These are phyloP conservation scores for Theodoxus fluviatilis DNA, from an alignment of 2,888 invertebrate species.

Conservation along the genomic window DNA sequence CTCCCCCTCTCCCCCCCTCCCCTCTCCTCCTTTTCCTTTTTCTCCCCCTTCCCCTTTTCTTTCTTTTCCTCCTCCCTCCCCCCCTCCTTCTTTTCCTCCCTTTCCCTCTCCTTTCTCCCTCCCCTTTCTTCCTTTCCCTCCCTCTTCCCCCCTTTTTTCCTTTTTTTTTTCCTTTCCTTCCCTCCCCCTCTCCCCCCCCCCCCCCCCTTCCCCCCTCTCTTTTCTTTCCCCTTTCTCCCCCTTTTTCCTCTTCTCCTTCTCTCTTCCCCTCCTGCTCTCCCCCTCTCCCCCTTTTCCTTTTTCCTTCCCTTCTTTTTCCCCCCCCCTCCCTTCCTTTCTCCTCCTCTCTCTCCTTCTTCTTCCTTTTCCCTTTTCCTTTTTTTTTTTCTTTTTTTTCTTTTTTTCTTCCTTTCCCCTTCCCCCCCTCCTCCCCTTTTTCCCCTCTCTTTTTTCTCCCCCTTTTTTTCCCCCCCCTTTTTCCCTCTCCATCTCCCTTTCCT, in stretches of 20 bases:
- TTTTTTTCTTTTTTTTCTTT: too few species aligned
- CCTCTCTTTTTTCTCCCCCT: too few species aligned
- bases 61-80: neutral
- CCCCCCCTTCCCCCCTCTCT: neutral
- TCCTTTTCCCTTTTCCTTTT: too few species aligned
- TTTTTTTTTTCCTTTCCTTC: neutral
- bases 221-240: neutral
- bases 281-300: too few species aligned
- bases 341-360: too few species aligned
- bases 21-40: constrained; percentile 13
- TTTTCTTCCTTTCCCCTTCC: too few species aligned
- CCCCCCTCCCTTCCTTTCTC: too few species aligned
- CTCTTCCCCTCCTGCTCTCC: neutral
- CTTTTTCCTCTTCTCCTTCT: constrained; percentile 10
- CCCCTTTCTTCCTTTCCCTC: neutral
- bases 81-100: constrained; percentile 1
- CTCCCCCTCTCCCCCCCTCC: constrained; percentile 17
- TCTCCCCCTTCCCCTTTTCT: neutral
- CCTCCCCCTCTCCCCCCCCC: neutral
- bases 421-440: too few species aligned
- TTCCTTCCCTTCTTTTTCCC: too few species aligned
- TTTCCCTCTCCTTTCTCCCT: neutral
- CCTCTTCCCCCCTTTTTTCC: neutral
- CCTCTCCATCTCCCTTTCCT: too few species aligned
- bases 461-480: too few species aligned